Base-by-base conservation (phyloP, 2,113 vertebrate genomes). In the Syrrhaptes paradoxus region DNA sequence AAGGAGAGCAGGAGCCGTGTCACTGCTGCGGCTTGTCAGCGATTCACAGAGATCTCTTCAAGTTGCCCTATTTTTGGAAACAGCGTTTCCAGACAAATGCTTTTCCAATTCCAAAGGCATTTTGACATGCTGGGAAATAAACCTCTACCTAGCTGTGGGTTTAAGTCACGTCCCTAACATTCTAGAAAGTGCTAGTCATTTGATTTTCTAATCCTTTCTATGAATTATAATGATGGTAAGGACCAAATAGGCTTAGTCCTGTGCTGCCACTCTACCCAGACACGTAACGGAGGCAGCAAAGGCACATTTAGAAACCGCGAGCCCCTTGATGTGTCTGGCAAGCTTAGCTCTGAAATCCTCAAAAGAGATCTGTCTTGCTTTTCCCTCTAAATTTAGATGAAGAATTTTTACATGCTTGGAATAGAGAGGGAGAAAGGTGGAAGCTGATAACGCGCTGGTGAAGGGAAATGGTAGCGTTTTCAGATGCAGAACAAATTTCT, bases 191-290 rank as follows among this genome's bases (percentile, higher is more conserved):
- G 87, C 74, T 62, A 89, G 82, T 91, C 67, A 78, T 93, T 95
- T 90, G 88, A 81, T 96, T 94, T 95, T 81, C 17, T 95, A 90
- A 88, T 89, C 89, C 89, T 92, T 89, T 61, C 91, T 63, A 74
- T 91, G 92, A 96, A 95, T 88, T 90, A 31, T 55, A 84, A 95
- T 62, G 93, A 94, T 65, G 76, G 88, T 3, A 48, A 95, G 92
- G 95, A 68, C 93, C 83, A 90, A 96, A 96, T 94, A 96, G 88
- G 95, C 85, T 96, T 96, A 93, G 93, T 90, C 92, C 93, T 79
- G 83, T 78, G 92, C 92, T 95, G 93, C 90, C 86, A 61, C 89
- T 97, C 88, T 83, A 74, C 67, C 82, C 93, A 94, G 92, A 95
- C 82, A 93, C 16, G 0, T 38, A 81, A 66, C 4, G 2, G 84